phyloP scores from a whole-genome alignment of 1,140 invertebrate species.

The Pantala flavescens region DNA sequence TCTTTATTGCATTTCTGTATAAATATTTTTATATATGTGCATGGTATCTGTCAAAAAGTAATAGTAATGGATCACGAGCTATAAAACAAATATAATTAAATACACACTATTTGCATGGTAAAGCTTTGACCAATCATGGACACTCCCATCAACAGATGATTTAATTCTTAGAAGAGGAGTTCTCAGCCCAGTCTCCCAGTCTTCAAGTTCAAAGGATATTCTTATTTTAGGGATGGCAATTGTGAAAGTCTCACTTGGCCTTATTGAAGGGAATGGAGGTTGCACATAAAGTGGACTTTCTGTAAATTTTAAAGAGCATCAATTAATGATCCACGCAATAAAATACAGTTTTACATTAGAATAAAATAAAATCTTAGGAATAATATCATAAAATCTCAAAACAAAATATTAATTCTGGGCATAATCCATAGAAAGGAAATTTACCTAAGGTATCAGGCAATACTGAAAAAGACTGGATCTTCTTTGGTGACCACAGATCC shows the following conservation, averaged over 20 bases:
- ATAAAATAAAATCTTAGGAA: too few species aligned
- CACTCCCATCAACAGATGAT: conserved; percentile 42
- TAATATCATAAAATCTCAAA: too few species aligned
- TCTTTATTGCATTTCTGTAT: too few species aligned
- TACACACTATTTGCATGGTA: conserved; percentile 30
- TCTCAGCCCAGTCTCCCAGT: conserved; percentile 29
- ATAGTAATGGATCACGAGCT: conserved; percentile 28
- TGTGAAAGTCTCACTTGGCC: conserved; percentile 40
- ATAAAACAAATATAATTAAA: neutral
- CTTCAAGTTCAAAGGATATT: conserved; percentile 47
- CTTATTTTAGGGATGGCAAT: conserved; percentile 42
- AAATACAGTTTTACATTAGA: too few species aligned
- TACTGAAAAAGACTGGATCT: conserved; percentile 31
- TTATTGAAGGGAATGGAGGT: conserved; percentile 28
- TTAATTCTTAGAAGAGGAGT: conserved; percentile 40
- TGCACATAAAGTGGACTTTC: conserved; percentile 18
- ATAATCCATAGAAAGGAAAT: too few species aligned
- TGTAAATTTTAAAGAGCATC: neutral
- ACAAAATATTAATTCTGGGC: too few species aligned
- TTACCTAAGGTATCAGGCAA: neutral
- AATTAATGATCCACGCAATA: too few species aligned
- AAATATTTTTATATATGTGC: too few species aligned
- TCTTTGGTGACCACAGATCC: conserved; percentile 66
- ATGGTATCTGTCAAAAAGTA: too few species aligned
- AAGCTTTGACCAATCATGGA: conserved; percentile 56